Percentiles rank a stretch among this genome's conserved stretches.
phyloP scores from a whole-genome alignment of 2,113 vertebrate genomes.

The Rhinopomastus cyanomelas region DNA sequence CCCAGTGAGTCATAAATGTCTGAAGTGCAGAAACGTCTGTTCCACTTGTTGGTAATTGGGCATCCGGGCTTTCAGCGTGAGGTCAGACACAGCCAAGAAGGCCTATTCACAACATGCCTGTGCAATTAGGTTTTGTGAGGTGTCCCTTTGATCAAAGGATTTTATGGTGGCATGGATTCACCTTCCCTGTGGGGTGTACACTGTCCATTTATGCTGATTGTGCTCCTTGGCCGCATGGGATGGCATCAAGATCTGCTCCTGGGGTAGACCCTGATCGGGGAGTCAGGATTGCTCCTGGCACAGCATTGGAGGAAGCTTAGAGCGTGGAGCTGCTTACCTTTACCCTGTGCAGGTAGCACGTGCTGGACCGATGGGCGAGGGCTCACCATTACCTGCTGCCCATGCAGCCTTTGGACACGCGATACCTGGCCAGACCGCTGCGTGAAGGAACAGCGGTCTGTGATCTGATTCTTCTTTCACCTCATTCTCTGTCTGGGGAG shows the following conservation, averaged over 20 bases:
- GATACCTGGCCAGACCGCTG: not conserved
- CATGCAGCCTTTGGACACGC: not conserved
- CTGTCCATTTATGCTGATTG: not conserved
- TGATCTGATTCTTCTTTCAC: slow-evolving; percentile 14
- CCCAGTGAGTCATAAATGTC: slow-evolving; percentile 53
- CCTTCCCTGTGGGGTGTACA: not conserved
- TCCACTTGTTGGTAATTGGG: slow-evolving; percentile 52
- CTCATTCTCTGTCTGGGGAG: not conserved
- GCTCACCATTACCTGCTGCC: not conserved
- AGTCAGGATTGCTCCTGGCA: no score
- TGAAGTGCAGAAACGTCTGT: slow-evolving; percentile 46
- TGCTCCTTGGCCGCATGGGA: not conserved
- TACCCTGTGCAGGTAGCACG: fast-evolving
- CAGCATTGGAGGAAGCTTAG: fast-evolving
- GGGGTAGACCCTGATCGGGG: not conserved
- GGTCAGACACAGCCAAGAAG: slow-evolving; percentile 45
- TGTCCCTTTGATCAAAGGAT: slow-evolving; percentile 11
- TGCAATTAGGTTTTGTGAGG: not conserved
- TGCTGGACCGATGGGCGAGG: not conserved
- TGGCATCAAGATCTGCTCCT: not conserved
- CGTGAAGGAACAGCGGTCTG: not conserved
- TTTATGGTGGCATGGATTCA: not conserved
- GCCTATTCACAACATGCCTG: slow-evolving; percentile 28
- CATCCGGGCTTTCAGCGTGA: slow-evolving; percentile 45
- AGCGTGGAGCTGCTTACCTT: not conserved